phyloP scores from a whole-genome alignment of 2,113 vertebrate species.

The Mola mola region DNA sequence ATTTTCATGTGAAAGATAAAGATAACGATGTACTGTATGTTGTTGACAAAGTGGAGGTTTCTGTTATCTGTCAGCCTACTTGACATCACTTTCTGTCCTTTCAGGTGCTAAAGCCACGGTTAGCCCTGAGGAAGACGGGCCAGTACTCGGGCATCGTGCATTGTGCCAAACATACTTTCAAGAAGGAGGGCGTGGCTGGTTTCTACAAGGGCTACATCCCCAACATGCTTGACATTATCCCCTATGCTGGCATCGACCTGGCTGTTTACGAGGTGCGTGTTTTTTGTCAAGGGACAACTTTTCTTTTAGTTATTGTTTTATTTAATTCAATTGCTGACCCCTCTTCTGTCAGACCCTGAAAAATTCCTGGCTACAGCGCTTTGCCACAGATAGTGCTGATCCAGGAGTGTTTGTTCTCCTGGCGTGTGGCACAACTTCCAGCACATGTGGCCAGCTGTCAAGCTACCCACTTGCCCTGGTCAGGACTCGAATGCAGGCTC shows the following conservation, averaged over 20 bases:
- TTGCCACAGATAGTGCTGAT: conserved; percentile 89
- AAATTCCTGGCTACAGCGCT: conserved; percentile 92
- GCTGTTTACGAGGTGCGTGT: conserved; percentile 92
- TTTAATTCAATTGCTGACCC: neutral
- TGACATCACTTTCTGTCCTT: conserved; percentile 12
- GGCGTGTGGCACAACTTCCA: conserved; percentile 94
- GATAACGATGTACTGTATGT: too few relatives aligned
- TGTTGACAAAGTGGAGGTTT: conserved; percentile 1
- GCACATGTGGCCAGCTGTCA: conserved; percentile 94
- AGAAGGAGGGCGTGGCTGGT: conserved; percentile 87
- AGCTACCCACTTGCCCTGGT: conserved; percentile 95
- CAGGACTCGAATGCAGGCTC: conserved; percentile 96
- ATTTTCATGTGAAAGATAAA: too few relatives aligned
- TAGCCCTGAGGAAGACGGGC: conserved; percentile 91
- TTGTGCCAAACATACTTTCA: conserved; percentile 89
- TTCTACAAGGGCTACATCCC: conserved; percentile 98
- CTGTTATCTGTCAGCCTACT: neutral
- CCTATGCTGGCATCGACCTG: conserved; percentile 95
- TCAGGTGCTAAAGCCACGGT: conserved; percentile 95
- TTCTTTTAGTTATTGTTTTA: too few relatives aligned
- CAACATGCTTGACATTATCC: conserved; percentile 97
- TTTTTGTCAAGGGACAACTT: neutral
- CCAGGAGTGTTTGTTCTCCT: conserved; percentile 94
- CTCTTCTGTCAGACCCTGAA: conserved; percentile 87
- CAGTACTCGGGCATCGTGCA: conserved; percentile 89